These are phyloP conservation scores for Morone chrysops DNA, from an alignment of 2,113 vertebrate genomes.

Conservation along the genomic window DNA sequence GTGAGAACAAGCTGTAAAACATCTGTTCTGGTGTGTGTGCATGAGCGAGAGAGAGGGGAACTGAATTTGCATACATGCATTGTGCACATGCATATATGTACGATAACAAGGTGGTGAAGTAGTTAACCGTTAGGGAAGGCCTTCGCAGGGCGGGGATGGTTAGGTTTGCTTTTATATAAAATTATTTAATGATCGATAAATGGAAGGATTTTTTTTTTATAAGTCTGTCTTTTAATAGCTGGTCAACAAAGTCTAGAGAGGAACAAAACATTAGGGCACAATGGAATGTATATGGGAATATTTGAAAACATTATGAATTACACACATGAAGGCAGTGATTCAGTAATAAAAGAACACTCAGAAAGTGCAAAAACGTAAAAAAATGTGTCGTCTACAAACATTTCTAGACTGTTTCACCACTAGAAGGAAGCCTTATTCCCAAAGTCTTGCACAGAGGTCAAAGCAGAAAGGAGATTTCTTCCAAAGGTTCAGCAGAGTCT, in stretches of 20 bases:
- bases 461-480: constrained; percentile 52
- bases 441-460: constrained; percentile 64
- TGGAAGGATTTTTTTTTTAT: constrained; percentile 72
- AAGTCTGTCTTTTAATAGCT: constrained; percentile 64
- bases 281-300: constrained; percentile 63
- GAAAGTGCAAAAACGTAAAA: constrained; percentile 6
- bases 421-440: constrained; percentile 72
- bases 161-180: constrained; percentile 80
- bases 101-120: constrained; percentile 20
- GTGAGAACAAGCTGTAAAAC: constrained; percentile 62
- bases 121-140: constrained; percentile 44
- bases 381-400: constrained; percentile 4
- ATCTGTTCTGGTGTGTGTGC: constrained; percentile 49
- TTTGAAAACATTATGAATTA: constrained; percentile 6
- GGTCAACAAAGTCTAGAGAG: constrained; percentile 40
- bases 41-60: constrained; percentile 20
- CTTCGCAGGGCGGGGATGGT: constrained; percentile 47
- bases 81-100: constrained; percentile 30
- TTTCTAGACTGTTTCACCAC: constrained; percentile 48
- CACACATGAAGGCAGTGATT: constrained; percentile 29
- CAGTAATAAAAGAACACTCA: not conserved
- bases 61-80: constrained; percentile 40
- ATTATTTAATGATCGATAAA: constrained; percentile 81
- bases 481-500: constrained; percentile 28
- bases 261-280: constrained; percentile 24